These are phyloP conservation scores for Zeus faber DNA, from an alignment of 2,113 vertebrate genomes.

Conservation along the genomic window DNA sequence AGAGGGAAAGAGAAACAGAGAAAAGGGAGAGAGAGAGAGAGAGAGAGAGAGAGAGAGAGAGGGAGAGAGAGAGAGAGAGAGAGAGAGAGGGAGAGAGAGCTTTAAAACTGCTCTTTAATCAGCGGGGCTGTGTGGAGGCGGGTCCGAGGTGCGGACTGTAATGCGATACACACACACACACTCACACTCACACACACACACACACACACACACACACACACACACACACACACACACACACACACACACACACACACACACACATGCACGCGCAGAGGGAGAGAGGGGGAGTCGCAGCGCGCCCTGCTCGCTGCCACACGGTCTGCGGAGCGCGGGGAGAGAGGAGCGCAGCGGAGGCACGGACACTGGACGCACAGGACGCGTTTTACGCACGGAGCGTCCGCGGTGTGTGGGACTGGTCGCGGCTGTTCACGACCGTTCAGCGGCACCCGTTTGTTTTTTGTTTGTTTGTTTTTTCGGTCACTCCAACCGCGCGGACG, in stretches of 20 bases:
- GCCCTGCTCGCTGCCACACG: slow-evolving; percentile 43
- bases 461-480: neutral
- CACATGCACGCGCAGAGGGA: slow-evolving; percentile 22
- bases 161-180: slow-evolving; percentile 79
- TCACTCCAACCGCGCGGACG: neutral
- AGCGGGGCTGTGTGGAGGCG: slow-evolving; percentile 78
- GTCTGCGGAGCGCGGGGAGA: slow-evolving; percentile 51
- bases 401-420: slow-evolving; percentile 32
- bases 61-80: neutral
- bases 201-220: slow-evolving; percentile 29
- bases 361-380: slow-evolving; percentile 21
- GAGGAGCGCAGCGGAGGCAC: slow-evolving; percentile 41
- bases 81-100: slow-evolving; percentile 16
- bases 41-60: slow-evolving; percentile 11
- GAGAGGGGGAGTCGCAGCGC: slow-evolving; percentile 51
- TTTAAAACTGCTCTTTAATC: slow-evolving; percentile 79
- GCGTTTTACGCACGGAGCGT: slow-evolving; percentile 36
- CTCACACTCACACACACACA: slow-evolving; percentile 26
- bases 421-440: neutral
- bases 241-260: slow-evolving; percentile 30
- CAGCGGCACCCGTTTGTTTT: slow-evolving; percentile 22
- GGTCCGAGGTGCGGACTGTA: slow-evolving; percentile 85
- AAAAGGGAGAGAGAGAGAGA: neutral
- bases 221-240: slow-evolving; percentile 68
- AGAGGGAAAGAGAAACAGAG: neutral